Conservation (phyloP, 2,888 invertebrate genomes). For the Oeneis ivallda region DNA sequence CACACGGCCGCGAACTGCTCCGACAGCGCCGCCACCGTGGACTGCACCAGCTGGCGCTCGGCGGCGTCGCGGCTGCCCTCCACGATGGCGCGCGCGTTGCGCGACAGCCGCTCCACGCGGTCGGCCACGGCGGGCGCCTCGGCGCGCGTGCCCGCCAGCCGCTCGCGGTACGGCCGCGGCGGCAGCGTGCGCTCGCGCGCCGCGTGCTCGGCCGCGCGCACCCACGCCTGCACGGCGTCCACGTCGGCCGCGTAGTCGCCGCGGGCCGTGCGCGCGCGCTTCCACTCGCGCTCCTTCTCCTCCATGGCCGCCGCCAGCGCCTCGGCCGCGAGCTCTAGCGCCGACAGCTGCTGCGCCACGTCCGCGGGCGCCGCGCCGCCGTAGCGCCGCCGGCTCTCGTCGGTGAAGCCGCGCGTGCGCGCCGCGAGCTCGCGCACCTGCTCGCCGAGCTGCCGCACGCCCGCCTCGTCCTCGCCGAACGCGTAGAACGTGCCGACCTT, state of each 20-base stretch:
- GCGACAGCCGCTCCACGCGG: conserved; percentile 88
- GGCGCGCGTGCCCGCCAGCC: conserved; percentile 87
- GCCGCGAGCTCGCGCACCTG: conserved; percentile 82
- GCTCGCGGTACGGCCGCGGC: conserved; percentile 89
- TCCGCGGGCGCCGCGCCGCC: conserved; percentile 87
- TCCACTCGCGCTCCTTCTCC: conserved; percentile 92
- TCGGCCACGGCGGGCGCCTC: conserved; percentile 88
- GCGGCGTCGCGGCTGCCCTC: conserved; percentile 90
- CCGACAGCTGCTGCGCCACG: conserved; percentile 89
- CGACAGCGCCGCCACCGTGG: conserved; percentile 87
- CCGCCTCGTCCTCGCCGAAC: conserved; percentile 87
- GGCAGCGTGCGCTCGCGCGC: conserved; percentile 90
- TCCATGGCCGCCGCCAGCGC: conserved; percentile 90
- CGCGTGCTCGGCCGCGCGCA: conserved; percentile 90
- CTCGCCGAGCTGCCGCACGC: conserved; percentile 80
- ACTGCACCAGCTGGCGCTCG: conserved; percentile 88
- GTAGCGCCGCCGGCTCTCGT: conserved; percentile 83
- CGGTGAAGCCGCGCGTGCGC: conserved; percentile 82
- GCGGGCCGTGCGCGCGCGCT: conserved; percentile 91
- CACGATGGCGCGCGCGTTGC: conserved; percentile 89
- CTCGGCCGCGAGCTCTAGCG: conserved; percentile 91
- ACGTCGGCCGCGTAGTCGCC: conserved; percentile 90
- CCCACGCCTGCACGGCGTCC: conserved; percentile 91
- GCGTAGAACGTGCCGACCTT: conserved; percentile 88
- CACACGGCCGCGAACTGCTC: conserved; percentile 90